Base-by-base conservation (phyloP, 2,888 invertebrate species). In the Trissolcus japonicus region DNA sequence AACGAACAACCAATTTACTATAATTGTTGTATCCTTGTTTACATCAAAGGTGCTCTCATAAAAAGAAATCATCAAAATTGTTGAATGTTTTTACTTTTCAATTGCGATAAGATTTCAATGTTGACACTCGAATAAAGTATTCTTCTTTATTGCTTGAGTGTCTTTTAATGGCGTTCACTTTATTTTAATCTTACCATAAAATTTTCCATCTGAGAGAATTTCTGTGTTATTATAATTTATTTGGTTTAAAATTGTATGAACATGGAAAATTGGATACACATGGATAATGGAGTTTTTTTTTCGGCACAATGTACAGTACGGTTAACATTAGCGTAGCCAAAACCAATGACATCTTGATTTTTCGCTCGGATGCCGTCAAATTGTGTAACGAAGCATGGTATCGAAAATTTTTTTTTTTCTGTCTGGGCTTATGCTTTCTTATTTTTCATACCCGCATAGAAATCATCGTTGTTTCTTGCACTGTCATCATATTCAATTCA, bases 301-400 rank as follows among this genome's bases (percentile, higher is more conserved):
- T 67, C 66, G 51, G 16, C 54, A 21, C 35, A 35, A 35, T 1
- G 9, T 11, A 35, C 35, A 35, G 11, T 11, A n/a, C 46, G 53
- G 21, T 25, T 46, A 51, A 65, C 57, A 74, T 73, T 74, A 67
- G 61, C 57, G 48, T 75, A 54, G 61, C 53, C 50, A 46, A 61
- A 61, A 63, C 48, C 56, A 62, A 57, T 74, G 74, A 75, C 75
- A 68, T 75, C 63, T 75, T 75, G 59, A 75, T 75, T 75, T 75
- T 63, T 53, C 63, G 63, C 68, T 54, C 43, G 75, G 25, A 25
- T 75, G 59, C 62, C 53, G n/a, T 40, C 19, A 48, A 68, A 68
- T 19, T 54, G 63, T 46, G 75, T 56, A 75, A 68, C 68, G 75
- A 75, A 59, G 56, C 63, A 54, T 59, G 40, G 54, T 68, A 75